Percentiles rank a stretch among this genome's conserved stretches.
Conservation (phyloP, 2,797 vertebrate genomes). For the Typhlichthys subterraneus region DNA sequence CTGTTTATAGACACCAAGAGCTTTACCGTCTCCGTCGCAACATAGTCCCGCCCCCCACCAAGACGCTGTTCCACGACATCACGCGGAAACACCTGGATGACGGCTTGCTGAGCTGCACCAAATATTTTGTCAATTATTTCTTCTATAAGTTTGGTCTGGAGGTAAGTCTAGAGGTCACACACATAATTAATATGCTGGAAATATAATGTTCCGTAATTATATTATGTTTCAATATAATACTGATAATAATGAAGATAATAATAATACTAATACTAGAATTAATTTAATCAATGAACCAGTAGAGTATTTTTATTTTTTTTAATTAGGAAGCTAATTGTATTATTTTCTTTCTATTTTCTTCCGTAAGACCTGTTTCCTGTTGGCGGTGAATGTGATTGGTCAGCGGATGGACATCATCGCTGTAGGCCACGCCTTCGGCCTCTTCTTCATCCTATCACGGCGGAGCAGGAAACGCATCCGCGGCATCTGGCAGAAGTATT, state of each 20-base stretch:
- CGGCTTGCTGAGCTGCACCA: slow-evolving; percentile 85
- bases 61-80: slow-evolving; percentile 90
- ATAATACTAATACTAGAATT: too few relatives aligned
- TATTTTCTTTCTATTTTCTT: not conserved
- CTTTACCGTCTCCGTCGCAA: slow-evolving; percentile 88
- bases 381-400: slow-evolving; percentile 92
- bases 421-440: slow-evolving; percentile 87
- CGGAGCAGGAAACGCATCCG: slow-evolving; percentile 89
- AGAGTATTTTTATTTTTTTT: not conserved
- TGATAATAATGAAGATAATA: too few relatives aligned
- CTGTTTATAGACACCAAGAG: slow-evolving; percentile 90
- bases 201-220: not conserved
- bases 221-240: too few relatives aligned
- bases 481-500: slow-evolving; percentile 89
- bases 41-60: slow-evolving; percentile 82
- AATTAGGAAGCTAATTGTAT: not conserved
- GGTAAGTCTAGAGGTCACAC: slow-evolving; percentile 60
- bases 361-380: slow-evolving; percentile 89
- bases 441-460: slow-evolving; percentile 85
- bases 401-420: slow-evolving; percentile 96
- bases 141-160: slow-evolving; percentile 97
- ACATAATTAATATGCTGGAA: slow-evolving; percentile 5
- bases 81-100: slow-evolving; percentile 88
- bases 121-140: slow-evolving; percentile 95
- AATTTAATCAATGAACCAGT: too few relatives aligned